A percentile compares a stretch with the other conserved stretches of the same genome.
phyloP scores from a whole-genome alignment of 2,113 vertebrate genomes.

The Thunnus maccoyii region DNA sequence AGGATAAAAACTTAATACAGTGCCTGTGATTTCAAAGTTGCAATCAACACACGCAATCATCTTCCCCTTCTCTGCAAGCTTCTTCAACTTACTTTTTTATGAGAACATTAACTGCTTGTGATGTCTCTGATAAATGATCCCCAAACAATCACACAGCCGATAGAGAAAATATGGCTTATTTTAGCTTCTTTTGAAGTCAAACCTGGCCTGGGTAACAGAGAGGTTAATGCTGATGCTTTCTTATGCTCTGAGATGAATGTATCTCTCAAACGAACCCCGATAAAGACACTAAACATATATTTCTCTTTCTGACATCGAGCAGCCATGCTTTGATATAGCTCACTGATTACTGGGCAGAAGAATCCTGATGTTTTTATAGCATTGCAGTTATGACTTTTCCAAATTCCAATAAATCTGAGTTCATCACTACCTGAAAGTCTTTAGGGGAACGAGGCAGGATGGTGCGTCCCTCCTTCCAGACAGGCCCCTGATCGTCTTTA shows the following conservation, averaged over 20 bases:
- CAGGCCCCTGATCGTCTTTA: slow-evolving; percentile 88
- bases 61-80: slow-evolving; percentile 24
- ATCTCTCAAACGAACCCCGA: not conserved
- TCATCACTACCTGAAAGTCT: slow-evolving; percentile 84
- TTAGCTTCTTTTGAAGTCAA: slow-evolving; percentile 33
- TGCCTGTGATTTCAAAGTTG: slow-evolving; percentile 66
- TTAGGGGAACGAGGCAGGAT: slow-evolving; percentile 92
- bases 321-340: slow-evolving; percentile 23
- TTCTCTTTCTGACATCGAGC: slow-evolving; percentile 19
- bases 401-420: not conserved
- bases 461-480: slow-evolving; percentile 95
- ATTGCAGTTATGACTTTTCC: slow-evolving; percentile 3
- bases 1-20: slow-evolving; percentile 69
- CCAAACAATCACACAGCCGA: slow-evolving; percentile 34
- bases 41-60: slow-evolving; percentile 54
- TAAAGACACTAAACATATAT: slow-evolving; percentile 18
- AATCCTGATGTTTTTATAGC: not conserved
- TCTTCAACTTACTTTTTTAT: slow-evolving; percentile 59
- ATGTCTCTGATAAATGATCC: slow-evolving; percentile 60
- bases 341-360: slow-evolving; percentile 4
- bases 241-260: not conserved
- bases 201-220: slow-evolving; percentile 40
- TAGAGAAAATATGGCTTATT: slow-evolving; percentile 29
- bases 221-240: not conserved
- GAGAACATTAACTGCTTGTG: slow-evolving; percentile 59